A percentile compares a stretch with the other conserved stretches of the same genome.
These are phyloP conservation scores for Psittacula derbiana DNA, from an alignment of 2,797 vertebrate species.

Conservation along the genomic window DNA sequence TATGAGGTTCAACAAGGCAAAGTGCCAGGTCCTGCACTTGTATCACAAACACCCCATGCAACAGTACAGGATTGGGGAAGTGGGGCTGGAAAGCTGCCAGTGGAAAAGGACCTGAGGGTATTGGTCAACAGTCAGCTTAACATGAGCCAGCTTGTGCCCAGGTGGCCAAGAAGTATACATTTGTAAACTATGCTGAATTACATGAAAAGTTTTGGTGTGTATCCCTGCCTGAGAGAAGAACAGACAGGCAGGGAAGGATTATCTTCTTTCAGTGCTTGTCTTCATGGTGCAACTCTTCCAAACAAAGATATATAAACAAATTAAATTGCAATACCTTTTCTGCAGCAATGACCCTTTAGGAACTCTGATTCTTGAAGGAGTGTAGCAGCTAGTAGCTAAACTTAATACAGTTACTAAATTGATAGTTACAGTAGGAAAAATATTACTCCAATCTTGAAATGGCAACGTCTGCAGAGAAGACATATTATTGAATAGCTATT, in stretches of 20 bases:
- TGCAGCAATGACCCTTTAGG: not conserved
- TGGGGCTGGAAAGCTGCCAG: not conserved
- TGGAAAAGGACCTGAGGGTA: not conserved
- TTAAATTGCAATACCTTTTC: not conserved
- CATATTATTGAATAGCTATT: not conserved
- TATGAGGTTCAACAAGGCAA: not conserved
- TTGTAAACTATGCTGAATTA: not conserved
- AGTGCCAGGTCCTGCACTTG: not conserved
- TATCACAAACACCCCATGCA: no score
- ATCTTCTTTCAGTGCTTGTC: not conserved
- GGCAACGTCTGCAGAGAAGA: not conserved
- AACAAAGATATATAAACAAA: not conserved
- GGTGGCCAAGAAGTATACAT: not conserved
- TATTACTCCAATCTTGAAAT: not conserved
- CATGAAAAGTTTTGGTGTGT: not conserved
- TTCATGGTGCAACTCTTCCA: not conserved
- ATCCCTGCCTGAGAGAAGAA: not conserved
- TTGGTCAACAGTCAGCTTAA: no score
- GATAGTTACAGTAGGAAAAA: not conserved
- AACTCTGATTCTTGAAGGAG: not conserved
- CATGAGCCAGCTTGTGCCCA: not conserved
- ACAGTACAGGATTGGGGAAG: not conserved
- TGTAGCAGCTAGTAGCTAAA: not conserved
- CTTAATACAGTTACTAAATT: not conserved
- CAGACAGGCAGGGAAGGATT: not conserved